Conservation (phyloP, 1,140 invertebrate species). For the Drosophila sucinea region DNA sequence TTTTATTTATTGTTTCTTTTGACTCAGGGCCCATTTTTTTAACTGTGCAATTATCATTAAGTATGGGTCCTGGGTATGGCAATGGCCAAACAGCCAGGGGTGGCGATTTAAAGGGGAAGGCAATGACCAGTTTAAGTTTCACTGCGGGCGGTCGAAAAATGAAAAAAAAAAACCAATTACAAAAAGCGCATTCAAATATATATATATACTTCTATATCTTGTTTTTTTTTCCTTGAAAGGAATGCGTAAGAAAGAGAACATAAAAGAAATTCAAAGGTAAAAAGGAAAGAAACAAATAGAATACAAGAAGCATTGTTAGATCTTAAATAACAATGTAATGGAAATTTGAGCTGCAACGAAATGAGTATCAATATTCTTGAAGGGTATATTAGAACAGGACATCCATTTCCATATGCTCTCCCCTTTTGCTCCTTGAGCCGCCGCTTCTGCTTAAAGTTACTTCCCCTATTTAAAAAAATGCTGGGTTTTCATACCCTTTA, state of each 20-base stretch:
- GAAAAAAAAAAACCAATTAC: not conserved
- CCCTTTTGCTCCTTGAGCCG: not conserved
- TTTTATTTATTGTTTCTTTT: conserved; percentile 41
- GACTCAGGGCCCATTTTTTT: conserved; percentile 11
- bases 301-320: not conserved
- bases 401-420: not conserved
- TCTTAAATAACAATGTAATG: conserved; percentile 6
- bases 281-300: conserved; percentile 8
- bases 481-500: not conserved
- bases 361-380: not conserved
- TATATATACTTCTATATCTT: too few species aligned
- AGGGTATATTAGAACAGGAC: not conserved
- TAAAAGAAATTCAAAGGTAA: conserved; percentile 2
- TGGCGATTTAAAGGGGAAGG: conserved; percentile 3
- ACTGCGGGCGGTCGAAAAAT: not conserved
- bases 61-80: conserved; percentile 36
- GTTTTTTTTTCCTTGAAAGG: not conserved
- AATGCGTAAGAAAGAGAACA: not conserved
- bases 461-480: not conserved
- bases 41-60: conserved; percentile 75
- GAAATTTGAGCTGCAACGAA: not conserved
- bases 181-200: not conserved
- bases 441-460: not conserved
- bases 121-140: not conserved
- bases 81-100: conserved; percentile 22